These are phyloP conservation scores for Bombus sylvicola DNA, from an alignment of 1,140 invertebrate genomes.

Conservation along the genomic window DNA sequence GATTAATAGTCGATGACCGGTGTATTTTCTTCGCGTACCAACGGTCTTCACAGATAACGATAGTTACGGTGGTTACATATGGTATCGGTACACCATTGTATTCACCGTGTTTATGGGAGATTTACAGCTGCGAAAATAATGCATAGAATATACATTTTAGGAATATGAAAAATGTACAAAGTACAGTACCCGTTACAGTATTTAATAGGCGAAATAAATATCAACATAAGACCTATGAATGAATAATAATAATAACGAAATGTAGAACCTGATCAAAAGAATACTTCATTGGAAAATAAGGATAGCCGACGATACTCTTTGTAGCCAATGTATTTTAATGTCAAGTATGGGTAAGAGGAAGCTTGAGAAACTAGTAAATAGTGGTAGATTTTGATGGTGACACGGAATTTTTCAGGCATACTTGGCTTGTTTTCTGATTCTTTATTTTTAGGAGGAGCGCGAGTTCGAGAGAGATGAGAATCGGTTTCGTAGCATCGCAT, in stretches of 20 bases:
- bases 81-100: not conserved
- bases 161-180: not conserved
- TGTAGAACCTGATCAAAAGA: not conserved
- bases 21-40: not conserved
- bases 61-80: not conserved
- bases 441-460: not conserved
- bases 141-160: no score
- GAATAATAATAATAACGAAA: not conserved
- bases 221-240: not conserved
- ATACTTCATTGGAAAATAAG: not conserved
- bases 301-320: not conserved
- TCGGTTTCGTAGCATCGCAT: conserved; percentile 3
- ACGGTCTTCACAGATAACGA: not conserved
- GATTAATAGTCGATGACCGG: conserved; percentile 34
- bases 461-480: not conserved
- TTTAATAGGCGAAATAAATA: not conserved
- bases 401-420: not conserved
- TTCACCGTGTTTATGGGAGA: not conserved
- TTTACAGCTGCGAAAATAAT: not conserved
- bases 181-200: not conserved
- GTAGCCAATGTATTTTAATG: not conserved
- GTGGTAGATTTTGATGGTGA: not conserved
- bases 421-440: not conserved
- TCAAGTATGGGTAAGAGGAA: not conserved
- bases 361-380: no score